Evolutionary conservation across 2,888 invertebrate genomes (phyloP), one percentile per base, ranked within the genome.

Genomic region (Rhabditoides inermis): DNA sequence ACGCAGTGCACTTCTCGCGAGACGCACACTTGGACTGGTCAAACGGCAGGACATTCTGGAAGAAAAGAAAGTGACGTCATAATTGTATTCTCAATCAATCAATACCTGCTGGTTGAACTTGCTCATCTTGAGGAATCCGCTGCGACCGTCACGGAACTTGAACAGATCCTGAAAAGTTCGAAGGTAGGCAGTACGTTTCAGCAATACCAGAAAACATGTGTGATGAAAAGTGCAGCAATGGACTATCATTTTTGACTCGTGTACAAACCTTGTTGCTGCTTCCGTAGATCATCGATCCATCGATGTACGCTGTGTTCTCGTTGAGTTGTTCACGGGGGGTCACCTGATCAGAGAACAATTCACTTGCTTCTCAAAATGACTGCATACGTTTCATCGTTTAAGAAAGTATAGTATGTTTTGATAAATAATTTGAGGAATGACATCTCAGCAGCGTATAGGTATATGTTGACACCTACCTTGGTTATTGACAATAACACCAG

Each of bases 241-340:
- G n/a, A n/a, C n/a, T n/a, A n/a, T 45, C 15, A 10, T 45, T 15
- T 45, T 18, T 40, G 22, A 20, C 10, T 40, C n/a, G n/a, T 7
- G 41, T 12, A 18, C n/a, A 15, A 40, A 15, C 41, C 10, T 18
- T 40, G 22, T 20, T 58, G 55, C 26, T 48, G 23, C 87, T 94
- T 3, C 95, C 95, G 76, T 98, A 98, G 0, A 98, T 87, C 81
- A 91, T 90, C 15, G 92, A 92, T 40, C 55, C 94, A 78, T 98
- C 92, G 55, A 99, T 86, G 76, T 84, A 98, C 1, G 92, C 87
- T 3, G 98, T 95, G 54, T 76, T 77, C 58, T 76, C 75, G 67
- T 81, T 81, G 18, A 81, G 66, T 81, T 98, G 98, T 77, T 98
- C 91, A 48, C 98, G 82, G 1, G 88, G 88, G 26, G 92, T 82